phyloP scores from a whole-genome alignment of 2,888 invertebrate genomes.

The Eupithecia centaureata region DNA sequence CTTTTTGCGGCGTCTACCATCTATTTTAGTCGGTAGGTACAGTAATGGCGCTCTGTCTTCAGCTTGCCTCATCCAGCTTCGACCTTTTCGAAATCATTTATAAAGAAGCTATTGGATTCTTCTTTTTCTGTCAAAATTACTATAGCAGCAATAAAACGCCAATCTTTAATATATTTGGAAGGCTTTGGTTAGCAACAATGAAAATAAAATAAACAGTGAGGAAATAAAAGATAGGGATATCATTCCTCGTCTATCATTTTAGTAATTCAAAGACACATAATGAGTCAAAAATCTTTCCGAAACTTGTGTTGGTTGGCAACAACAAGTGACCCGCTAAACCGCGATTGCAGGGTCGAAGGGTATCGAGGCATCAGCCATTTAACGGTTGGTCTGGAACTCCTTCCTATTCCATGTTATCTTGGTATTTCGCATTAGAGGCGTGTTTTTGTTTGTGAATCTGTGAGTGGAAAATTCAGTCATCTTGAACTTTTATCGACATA shows the following conservation, averaged over 20 bases:
- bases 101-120: too few relatives aligned
- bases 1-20: background rate
- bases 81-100: background rate
- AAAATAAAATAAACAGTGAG: too few relatives aligned
- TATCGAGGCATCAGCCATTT: slow-evolving; percentile 54
- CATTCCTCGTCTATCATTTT: background rate
- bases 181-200: background rate
- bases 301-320: slow-evolving; percentile 40
- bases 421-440: slow-evolving; percentile 21
- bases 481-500: slow-evolving; percentile 5
- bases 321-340: slow-evolving; percentile 32
- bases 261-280: background rate
- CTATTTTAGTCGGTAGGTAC: background rate
- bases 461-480: slow-evolving; percentile 12
- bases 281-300: background rate
- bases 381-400: slow-evolving; percentile 51
- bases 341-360: slow-evolving; percentile 54
- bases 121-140: background rate
- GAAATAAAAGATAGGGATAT: background rate
- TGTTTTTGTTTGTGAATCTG: slow-evolving; percentile 20
- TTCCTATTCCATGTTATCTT: slow-evolving; percentile 47
- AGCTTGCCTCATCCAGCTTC: background rate
- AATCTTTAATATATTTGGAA: background rate
- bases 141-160: background rate
- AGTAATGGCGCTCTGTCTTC: background rate